Evolutionary conservation across 2,113 vertebrate genomes (phyloP), one percentile per base, ranked within the genome.

Genomic region (Vulpes vulpes): DNA sequence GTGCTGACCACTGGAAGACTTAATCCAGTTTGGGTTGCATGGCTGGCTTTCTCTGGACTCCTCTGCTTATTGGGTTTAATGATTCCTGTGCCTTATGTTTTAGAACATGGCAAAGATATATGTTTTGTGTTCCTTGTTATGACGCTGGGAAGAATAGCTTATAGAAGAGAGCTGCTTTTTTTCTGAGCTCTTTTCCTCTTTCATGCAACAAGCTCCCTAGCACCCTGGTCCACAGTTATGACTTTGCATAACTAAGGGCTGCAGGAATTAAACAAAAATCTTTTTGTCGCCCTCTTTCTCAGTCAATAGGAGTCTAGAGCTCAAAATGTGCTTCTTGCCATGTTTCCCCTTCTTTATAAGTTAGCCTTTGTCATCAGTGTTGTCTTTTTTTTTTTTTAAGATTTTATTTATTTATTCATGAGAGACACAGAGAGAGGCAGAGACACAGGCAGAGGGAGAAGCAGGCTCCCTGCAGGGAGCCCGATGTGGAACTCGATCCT

Each of bases 281-380:
- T 87, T 88, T 87, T 92, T 17, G n/a, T 14, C 19, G 95, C 30
- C 43, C 30, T 60, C 0, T 89, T 67, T 92, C 60, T 74, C 12
- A 76, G 89, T 62, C 81, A 81, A 4, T 62, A 3, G 22, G 19
- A 35, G 10, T 38, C 22, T 80, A 92, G 51, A 67, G 8, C 32
- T 92, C 91, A 79, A 73, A 87, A 79, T 92, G 8, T 83, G 25
- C 16, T 92, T 96, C 55, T 53, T 0, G 8, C 38, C 7, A 35
- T 57, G 73, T 92, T 94, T 92, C 11, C 65, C n/a, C 73, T 92
- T 84, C 35, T 89, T 79, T 91, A 49, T 85, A 55, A 65, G 22
- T 79, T 94, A 86, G 11, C 38, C 91, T 88, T 83, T 94, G 20
- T 17, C 16, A 25, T 74, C n/a, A 11, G 12, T 81, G 30, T 84